Conservation (phyloP, 2,888 invertebrate genomes). For the Adineta ricciae region DNA sequence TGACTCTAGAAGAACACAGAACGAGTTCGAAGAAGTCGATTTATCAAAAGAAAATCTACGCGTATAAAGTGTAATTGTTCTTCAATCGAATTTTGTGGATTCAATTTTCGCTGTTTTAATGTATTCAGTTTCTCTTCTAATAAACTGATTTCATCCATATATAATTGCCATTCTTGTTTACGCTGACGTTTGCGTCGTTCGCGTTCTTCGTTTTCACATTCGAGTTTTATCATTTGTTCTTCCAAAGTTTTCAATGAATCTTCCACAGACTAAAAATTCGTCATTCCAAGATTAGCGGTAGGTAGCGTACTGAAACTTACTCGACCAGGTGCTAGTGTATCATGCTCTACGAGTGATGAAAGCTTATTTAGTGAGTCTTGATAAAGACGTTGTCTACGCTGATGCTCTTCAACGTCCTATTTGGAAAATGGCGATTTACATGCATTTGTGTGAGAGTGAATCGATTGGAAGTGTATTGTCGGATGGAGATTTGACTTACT, state of each 20-base stretch:
- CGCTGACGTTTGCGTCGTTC: neutral
- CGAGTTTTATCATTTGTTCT: neutral
- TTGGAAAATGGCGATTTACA: neutral
- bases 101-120: neutral
- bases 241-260: neutral
- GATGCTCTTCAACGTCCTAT: neutral
- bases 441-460: neutral
- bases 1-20: neutral
- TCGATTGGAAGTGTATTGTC: no score
- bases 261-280: neutral
- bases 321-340: neutral
- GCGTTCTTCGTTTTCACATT: neutral
- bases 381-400: neutral
- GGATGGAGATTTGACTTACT: neutral
- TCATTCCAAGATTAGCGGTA: no score
- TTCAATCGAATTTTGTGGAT: neutral
- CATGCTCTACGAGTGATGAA: neutral
- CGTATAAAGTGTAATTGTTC: neutral
- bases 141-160: neutral
- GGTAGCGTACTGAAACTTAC: no score
- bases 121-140: neutral
- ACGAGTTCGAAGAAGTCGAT: no score
- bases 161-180: constrained; percentile 11
- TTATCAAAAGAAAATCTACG: no score
- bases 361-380: constrained; percentile 13